phyloP scores from a whole-genome alignment of 2,113 vertebrate genomes.

The Erythrolamprus reginae region DNA sequence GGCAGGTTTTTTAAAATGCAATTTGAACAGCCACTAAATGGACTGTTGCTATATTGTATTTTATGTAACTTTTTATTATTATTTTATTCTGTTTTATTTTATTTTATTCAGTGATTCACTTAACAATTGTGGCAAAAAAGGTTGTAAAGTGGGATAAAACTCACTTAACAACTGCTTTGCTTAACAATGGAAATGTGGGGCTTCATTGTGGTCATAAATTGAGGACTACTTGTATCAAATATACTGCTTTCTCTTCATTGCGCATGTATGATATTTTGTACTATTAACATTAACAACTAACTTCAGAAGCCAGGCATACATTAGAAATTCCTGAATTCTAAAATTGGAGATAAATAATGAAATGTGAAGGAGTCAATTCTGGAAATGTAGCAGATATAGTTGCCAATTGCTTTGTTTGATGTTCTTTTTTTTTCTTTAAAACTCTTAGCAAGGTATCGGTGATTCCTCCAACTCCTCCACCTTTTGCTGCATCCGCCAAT shows the following conservation, averaged over 20 bases:
- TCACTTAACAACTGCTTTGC: neutral
- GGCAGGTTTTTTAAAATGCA: neutral
- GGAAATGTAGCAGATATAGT: accelerated
- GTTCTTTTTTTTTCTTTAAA: conserved; percentile 18
- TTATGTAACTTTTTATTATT: neutral
- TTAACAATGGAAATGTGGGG: neutral
- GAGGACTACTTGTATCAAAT: neutral
- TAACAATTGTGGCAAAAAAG: neutral
- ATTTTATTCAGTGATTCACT: neutral
- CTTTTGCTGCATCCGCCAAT: conserved; percentile 62
- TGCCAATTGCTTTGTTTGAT: conserved; percentile 4
- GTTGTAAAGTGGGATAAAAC: neutral
- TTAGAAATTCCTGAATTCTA: neutral
- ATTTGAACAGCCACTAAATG: neutral
- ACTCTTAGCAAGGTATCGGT: conserved; percentile 80
- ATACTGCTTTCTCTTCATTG: neutral
- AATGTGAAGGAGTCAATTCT: neutral
- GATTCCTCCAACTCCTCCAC: conserved; percentile 88
- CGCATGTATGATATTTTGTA: neutral
- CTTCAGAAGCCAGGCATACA: neutral
- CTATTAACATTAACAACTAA: neutral
- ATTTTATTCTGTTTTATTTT: too few species aligned
- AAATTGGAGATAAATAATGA: neutral
- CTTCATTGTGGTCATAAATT: neutral
- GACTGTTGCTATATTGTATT: neutral